These are phyloP conservation scores for Aplodontia rufa DNA, from an alignment of 2,113 vertebrate genomes.

Conservation along the genomic window DNA sequence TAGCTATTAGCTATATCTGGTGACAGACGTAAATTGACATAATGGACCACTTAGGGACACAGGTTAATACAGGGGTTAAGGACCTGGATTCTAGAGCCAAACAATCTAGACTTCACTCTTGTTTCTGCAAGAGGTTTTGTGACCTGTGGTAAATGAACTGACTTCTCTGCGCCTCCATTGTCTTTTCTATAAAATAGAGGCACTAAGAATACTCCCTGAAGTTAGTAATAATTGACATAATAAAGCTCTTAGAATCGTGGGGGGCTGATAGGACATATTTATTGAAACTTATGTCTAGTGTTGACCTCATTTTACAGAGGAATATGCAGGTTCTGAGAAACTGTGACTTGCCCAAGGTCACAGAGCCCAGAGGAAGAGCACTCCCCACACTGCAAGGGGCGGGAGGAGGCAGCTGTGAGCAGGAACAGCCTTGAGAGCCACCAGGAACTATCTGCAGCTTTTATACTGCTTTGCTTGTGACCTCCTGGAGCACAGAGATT, in stretches of 20 bases:
- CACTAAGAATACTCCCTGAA: not conserved
- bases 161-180: not conserved
- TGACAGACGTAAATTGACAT: not conserved
- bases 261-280: not conserved
- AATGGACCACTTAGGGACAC: not conserved
- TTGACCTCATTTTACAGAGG: not conserved
- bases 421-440: not conserved
- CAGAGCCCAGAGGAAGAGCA: not conserved
- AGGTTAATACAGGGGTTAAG: not conserved
- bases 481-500: not conserved
- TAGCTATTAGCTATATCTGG: accelerated
- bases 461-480: not conserved
- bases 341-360: not conserved
- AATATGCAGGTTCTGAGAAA: not conserved
- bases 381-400: not conserved
- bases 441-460: accelerated
- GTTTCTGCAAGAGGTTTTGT: not conserved
- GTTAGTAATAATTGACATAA: not conserved
- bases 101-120: not conserved
- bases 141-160: not conserved
- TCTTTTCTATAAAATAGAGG: not conserved
- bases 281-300: not conserved
- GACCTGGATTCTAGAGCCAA: not conserved
- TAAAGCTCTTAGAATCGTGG: not conserved
- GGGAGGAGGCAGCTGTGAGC: not conserved